A percentile compares a stretch with the other conserved stretches of the same genome.
These are phyloP conservation scores for Xestia c-nigrum DNA, from an alignment of 2,888 invertebrate genomes.

Conservation along the genomic window DNA sequence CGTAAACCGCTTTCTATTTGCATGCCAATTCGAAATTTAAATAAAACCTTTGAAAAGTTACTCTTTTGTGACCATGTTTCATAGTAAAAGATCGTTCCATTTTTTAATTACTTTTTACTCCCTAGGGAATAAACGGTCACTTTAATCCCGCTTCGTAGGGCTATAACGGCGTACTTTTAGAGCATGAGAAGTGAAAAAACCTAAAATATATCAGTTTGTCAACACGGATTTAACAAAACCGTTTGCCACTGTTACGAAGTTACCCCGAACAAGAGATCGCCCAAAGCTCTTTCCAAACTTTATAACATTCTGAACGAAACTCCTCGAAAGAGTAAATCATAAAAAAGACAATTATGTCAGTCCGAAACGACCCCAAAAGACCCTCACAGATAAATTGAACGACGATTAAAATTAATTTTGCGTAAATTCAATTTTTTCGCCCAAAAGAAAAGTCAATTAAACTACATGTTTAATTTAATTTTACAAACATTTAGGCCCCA, in stretches of 20 bases:
- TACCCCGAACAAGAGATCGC: slow-evolving; percentile 29
- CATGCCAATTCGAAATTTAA: too few species aligned
- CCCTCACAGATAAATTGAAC: slow-evolving; percentile 73
- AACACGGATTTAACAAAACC: slow-evolving; percentile 33
- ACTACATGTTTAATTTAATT: slow-evolving; percentile 74
- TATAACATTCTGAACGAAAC: slow-evolving; percentile 38
- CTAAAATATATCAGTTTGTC: slow-evolving; percentile 17
- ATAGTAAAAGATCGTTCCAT: too few species aligned
- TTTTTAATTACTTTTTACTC: too few species aligned
- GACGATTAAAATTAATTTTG: slow-evolving; percentile 81
- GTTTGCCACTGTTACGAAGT: slow-evolving; percentile 24
- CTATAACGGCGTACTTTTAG: too few species aligned
- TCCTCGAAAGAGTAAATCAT: slow-evolving; percentile 33
- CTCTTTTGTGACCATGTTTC: too few species aligned
- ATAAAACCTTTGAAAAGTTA: too few species aligned
- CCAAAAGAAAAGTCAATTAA: slow-evolving; percentile 69
- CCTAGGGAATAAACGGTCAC: too few species aligned
- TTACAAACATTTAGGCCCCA: slow-evolving; percentile 62
- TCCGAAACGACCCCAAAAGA: slow-evolving; percentile 56
- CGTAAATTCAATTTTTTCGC: slow-evolving; percentile 76
- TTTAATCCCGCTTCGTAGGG: too few species aligned
- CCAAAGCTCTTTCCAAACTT: slow-evolving; percentile 41
- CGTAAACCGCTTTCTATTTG: too few species aligned
- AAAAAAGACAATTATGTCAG: slow-evolving; percentile 49
- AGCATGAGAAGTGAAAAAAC: too few species aligned